Evolutionary conservation across 2,888 invertebrate species (phyloP).

Genomic region (Megaustenia siamemsis): DNA sequence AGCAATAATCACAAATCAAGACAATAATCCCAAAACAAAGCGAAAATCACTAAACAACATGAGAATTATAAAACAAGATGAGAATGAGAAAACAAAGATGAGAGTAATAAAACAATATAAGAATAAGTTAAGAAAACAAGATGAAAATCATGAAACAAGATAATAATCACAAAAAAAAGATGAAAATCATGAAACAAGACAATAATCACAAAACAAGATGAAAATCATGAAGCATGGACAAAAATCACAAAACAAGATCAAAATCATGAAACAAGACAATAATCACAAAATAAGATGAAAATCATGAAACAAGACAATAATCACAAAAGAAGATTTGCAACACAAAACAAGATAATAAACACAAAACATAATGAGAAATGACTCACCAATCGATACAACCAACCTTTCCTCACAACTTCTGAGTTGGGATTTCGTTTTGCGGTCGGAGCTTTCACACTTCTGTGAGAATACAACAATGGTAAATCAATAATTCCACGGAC

Average conservation of each 20-base stretch:
- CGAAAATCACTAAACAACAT: neutral
- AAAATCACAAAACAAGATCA: neutral
- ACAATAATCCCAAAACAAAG: neutral
- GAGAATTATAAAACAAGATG: no score
- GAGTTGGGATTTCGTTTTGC: slow-evolving; percentile 92
- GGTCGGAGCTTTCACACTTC: slow-evolving; percentile 84
- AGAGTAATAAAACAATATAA: neutral
- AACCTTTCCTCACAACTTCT: slow-evolving; percentile 91
- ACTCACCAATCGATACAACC: slow-evolving; percentile 88
- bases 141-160: no score
- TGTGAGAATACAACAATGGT: slow-evolving; percentile 14
- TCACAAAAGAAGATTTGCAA: neutral
- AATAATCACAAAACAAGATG: no score
- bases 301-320: no score
- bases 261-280: no score
- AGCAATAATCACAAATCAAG: neutral
- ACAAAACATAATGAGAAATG: neutral
- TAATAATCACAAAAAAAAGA: neutral
- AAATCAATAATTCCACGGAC: neutral
- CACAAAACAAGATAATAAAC: neutral
- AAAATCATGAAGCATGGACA: neutral
- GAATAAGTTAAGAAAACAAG: neutral
- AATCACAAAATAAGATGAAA: no score
- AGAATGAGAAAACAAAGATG: neutral
- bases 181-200: no score